Conservation (phyloP, 2,113 vertebrate species). For the Syrmaticus mikado region DNA sequence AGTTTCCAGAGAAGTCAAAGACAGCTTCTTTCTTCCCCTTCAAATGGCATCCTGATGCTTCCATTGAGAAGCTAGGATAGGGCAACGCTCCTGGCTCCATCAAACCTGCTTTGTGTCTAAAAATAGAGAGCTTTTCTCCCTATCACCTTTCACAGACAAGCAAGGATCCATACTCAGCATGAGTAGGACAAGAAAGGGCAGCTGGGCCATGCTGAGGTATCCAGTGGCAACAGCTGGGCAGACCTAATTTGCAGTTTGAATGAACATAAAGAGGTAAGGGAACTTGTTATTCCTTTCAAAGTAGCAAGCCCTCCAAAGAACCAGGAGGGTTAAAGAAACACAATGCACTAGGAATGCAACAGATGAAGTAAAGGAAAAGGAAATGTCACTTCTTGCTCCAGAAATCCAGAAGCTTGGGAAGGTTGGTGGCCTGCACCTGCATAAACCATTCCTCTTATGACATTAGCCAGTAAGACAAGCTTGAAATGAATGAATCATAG, state of each 20-base stretch:
- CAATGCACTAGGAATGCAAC: background rate
- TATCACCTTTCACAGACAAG: background rate
- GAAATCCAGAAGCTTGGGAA: background rate
- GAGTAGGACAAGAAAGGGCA: background rate
- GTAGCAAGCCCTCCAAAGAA: background rate
- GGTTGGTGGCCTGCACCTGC: background rate
- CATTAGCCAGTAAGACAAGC: background rate
- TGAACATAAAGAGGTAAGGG: background rate
- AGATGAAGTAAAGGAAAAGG: background rate
- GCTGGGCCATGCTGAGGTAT: background rate
- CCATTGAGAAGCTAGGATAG: background rate
- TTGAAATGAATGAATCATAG: background rate
- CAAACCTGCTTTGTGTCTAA: background rate
- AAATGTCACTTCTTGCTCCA: background rate
- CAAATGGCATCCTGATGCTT: background rate
- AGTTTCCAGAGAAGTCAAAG: background rate
- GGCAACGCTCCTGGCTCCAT: background rate
- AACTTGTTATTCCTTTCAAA: background rate
- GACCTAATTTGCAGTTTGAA: background rate
- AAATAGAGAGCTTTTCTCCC: background rate
- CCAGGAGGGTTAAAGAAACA: background rate
- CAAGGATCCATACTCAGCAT: background rate
- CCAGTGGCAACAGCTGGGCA: background rate
- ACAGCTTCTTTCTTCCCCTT: background rate
- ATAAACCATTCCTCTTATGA: background rate